Evolutionary conservation across 2,797 vertebrate genomes (phyloP).

Genomic region (Phylloscopus collybita): DNA sequence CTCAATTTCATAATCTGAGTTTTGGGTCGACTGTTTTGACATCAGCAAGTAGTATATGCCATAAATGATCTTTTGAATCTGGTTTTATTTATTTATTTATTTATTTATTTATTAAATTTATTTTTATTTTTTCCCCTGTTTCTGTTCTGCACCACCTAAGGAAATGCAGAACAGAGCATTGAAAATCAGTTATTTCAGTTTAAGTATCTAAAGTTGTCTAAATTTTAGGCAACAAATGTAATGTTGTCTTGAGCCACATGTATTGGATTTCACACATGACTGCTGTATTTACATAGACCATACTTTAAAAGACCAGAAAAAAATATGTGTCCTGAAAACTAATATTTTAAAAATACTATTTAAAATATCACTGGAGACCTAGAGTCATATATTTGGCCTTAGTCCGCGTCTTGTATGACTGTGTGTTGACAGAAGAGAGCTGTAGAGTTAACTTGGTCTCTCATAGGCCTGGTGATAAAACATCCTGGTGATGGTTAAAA

Average conservation of each 20-base stretch:
- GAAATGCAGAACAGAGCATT: background rate
- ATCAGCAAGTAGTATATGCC: background rate
- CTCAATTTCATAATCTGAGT: background rate
- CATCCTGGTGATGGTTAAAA: background rate
- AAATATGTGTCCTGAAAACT: background rate
- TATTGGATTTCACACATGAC: background rate
- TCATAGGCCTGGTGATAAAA: background rate
- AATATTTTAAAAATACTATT: background rate
- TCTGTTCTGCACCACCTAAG: background rate
- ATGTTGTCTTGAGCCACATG: background rate
- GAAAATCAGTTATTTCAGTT: background rate
- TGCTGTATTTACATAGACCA: background rate
- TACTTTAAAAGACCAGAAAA: background rate
- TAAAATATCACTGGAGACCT: background rate
- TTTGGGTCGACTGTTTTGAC: background rate
- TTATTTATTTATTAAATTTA: no score
- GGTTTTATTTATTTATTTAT: no score
- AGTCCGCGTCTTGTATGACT: background rate
- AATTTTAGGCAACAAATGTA: background rate
- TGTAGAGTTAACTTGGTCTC: accelerated
- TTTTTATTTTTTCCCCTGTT: background rate
- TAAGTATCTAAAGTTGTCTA: background rate
- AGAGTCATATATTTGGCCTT: background rate
- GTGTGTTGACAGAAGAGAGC: background rate
- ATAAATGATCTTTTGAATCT: background rate